Evolutionary conservation across 35 echinoderm and acorn worm genomes (phyloP).

Genomic region (Eucidaris tribuloides): DNA sequence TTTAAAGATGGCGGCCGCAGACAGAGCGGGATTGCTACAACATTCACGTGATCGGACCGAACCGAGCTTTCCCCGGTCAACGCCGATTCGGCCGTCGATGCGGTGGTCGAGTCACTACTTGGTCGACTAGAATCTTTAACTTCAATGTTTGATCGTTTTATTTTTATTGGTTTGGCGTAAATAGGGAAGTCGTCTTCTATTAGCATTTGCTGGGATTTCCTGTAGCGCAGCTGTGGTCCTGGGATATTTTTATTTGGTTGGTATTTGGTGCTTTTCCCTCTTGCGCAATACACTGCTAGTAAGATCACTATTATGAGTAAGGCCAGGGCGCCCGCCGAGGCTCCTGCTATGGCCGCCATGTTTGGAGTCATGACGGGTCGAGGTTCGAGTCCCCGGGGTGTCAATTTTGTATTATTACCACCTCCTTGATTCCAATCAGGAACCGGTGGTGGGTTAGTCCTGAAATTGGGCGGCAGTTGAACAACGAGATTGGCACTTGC

Average conservation of each 20-base stretch:
- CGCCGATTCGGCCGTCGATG: slow-evolving; percentile 12
- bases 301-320: slow-evolving; percentile 2
- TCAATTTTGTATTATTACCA: neutral
- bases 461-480: neutral
- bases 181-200: slow-evolving; percentile 63
- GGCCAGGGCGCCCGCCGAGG: neutral
- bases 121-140: neutral
- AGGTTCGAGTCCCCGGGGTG: neutral
- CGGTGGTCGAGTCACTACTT: slow-evolving; percentile 31
- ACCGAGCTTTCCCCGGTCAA: neutral
- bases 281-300: neutral
- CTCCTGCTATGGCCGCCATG: slow-evolving; percentile 15
- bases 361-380: slow-evolving; percentile 13
- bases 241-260: neutral
- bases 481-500: slow-evolving; percentile 27
- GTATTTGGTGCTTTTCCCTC: slow-evolving; percentile 11
- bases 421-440: neutral
- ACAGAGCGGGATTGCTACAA: slow-evolving; percentile 14
- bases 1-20: slow-evolving; percentile 12
- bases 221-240: slow-evolving; percentile 14
- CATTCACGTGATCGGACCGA: neutral
- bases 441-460: neutral
- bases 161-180: slow-evolving; percentile 78
- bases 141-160: neutral
- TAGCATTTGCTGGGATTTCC: neutral